Evolutionary conservation across 2,888 invertebrate species (phyloP).

Genomic region (Mimas tiliae): DNA sequence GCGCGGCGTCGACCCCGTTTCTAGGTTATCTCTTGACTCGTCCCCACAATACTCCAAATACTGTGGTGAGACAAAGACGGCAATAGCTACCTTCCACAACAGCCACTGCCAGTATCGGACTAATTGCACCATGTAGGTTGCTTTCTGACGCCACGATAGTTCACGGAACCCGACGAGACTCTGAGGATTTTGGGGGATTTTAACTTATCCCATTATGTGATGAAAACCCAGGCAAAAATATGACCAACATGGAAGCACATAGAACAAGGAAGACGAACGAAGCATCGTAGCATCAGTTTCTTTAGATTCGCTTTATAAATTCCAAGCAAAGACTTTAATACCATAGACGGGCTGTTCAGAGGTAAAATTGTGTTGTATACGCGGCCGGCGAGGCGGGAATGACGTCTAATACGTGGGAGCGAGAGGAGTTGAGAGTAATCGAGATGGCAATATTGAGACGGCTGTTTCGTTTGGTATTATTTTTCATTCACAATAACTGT

Average conservation of each 20-base stretch:
- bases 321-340: no score
- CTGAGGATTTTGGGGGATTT: slow-evolving; percentile 50
- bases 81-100: slow-evolving; percentile 49
- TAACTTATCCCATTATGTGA: slow-evolving; percentile 17
- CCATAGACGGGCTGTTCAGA: no score
- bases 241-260: neutral
- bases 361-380: no score
- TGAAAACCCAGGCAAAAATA: neutral
- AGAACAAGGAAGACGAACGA: neutral
- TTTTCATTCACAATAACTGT: no score
- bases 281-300: neutral
- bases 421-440: no score
- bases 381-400: no score
- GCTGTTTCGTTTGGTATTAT: no score
- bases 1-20: slow-evolving; percentile 21
- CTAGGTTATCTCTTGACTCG: slow-evolving; percentile 27
- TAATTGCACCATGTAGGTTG: slow-evolving; percentile 50
- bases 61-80: slow-evolving; percentile 46
- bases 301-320: neutral
- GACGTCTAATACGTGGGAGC: no score
- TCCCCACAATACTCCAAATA: slow-evolving; percentile 36
- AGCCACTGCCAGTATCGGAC: slow-evolving; percentile 55
- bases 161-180: slow-evolving; percentile 47
- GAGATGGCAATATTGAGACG: no score
- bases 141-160: slow-evolving; percentile 53